Conservation (phyloP, 2,113 vertebrate genomes). For the Caracal caracal region DNA sequence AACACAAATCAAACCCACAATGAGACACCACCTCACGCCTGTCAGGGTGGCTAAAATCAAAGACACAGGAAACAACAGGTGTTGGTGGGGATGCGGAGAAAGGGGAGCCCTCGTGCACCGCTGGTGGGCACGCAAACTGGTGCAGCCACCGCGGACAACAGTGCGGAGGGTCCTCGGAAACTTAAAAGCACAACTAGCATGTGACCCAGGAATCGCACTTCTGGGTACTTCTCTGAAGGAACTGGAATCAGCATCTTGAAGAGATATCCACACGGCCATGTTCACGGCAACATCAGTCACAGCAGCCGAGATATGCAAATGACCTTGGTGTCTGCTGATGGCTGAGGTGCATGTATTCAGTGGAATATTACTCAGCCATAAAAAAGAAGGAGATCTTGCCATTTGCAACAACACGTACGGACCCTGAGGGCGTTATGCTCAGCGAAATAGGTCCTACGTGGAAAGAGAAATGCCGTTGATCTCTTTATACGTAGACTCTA, state of each 20-base stretch:
- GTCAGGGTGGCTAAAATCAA: accelerated
- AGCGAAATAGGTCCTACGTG: accelerated
- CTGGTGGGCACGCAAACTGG: neutral
- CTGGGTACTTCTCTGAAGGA: neutral
- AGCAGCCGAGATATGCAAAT: no score
- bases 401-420: accelerated
- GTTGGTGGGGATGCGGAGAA: neutral
- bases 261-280: accelerated
- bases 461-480: neutral
- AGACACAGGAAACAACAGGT: no score
- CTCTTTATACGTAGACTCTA: neutral
- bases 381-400: no score
- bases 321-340: accelerated
- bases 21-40: accelerated
- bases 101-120: neutral
- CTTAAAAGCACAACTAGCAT: accelerated
- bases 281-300: accelerated
- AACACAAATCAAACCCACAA: accelerated
- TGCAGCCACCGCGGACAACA: accelerated
- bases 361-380: accelerated
- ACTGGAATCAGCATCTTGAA: neutral
- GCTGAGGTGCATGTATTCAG: accelerated
- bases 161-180: accelerated
- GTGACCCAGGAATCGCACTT: neutral
- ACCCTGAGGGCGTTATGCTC: accelerated